Conservation (phyloP, 2,888 invertebrate genomes). For the Aphrophora alni region DNA sequence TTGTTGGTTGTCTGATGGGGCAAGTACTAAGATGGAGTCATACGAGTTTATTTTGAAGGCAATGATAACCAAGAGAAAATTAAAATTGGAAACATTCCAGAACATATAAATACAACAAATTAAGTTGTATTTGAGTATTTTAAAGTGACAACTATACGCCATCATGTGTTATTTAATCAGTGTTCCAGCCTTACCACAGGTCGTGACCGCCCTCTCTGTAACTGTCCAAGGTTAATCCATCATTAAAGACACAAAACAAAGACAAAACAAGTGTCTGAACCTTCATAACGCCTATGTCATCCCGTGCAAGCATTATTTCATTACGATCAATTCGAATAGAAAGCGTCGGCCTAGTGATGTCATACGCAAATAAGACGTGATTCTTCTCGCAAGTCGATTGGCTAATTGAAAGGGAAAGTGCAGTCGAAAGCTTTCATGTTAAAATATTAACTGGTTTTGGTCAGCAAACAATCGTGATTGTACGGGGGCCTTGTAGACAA, state of each 20-base stretch:
- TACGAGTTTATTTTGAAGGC: too few species aligned
- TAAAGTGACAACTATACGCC: too few species aligned
- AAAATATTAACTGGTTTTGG: constrained; percentile 7
- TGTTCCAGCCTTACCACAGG: neutral
- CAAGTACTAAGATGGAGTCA: too few species aligned
- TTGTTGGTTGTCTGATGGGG: too few species aligned
- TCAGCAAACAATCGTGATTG: neutral
- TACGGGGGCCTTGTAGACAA: neutral
- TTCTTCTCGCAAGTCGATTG: neutral
- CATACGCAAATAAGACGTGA: constrained; percentile 2
- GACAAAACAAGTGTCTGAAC: neutral
- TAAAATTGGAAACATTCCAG: too few species aligned
- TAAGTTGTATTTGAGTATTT: too few species aligned
- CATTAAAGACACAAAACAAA: neutral
- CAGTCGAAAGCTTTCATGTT: neutral
- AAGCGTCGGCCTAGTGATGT: neutral
- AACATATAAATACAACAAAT: too few species aligned
- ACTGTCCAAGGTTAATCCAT: neutral
- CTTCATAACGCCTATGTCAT: neutral
- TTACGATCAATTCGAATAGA: neutral
- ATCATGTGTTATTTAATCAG: too few species aligned
- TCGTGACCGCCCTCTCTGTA: neutral
- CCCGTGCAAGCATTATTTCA: neutral
- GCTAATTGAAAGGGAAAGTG: constrained; percentile 9
- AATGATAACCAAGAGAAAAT: too few species aligned